Conservation (phyloP, 2,797 vertebrate species). For the Corythornis leucogaster region DNA sequence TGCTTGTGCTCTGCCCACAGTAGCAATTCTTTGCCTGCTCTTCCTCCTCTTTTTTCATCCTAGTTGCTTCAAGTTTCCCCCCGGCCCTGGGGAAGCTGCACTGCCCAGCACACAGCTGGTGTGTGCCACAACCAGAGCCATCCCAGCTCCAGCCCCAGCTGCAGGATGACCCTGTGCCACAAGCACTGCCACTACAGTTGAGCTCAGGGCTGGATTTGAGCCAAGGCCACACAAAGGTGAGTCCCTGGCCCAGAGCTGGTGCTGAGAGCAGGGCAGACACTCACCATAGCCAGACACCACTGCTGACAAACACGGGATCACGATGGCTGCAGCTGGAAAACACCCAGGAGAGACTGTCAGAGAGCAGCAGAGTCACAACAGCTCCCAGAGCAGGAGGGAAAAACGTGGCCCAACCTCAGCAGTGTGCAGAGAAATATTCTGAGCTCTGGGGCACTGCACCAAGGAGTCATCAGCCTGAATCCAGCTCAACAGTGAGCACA, state of each 20-base stretch:
- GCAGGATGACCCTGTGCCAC: fast-evolving
- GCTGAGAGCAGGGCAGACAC: conserved; percentile 10
- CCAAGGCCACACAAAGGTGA: neutral
- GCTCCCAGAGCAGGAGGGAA: neutral
- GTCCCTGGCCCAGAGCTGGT: neutral
- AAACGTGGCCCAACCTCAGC: neutral
- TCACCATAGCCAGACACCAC: conserved; percentile 92
- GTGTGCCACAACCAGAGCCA: too few relatives aligned
- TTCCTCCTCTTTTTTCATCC: neutral
- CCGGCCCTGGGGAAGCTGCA: fast-evolving
- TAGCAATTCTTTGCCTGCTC: neutral
- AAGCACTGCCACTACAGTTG: neutral
- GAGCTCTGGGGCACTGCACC: neutral
- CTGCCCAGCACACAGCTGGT: neutral
- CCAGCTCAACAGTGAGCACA: neutral
- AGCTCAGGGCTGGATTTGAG: neutral
- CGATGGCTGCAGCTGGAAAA: conserved; percentile 90
- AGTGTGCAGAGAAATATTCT: neutral
- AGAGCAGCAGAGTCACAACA: neutral
- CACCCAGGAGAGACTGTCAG: neutral
- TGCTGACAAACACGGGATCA: conserved; percentile 93
- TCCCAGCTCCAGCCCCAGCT: fast-evolving
- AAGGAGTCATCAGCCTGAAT: neutral
- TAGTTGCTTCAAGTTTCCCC: neutral
- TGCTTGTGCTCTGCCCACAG: neutral